Percentiles rank a stretch among this genome's conserved stretches.
phyloP scores from a whole-genome alignment of 2,888 invertebrate genomes.

The Dynastes maya region DNA sequence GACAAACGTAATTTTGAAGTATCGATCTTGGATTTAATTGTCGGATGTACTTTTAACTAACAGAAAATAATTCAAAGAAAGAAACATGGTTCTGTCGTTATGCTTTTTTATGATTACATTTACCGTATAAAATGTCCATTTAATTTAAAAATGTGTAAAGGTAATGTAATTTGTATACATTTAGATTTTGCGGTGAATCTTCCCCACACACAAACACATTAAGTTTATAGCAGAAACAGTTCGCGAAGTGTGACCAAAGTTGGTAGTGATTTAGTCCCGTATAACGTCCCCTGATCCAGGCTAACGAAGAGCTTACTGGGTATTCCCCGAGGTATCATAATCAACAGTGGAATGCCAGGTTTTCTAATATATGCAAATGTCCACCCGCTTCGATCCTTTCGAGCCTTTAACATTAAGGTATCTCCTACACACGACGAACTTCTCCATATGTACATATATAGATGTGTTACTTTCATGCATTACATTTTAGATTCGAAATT shows the following conservation, averaged over 20 bases:
- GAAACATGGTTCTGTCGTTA: too few species aligned
- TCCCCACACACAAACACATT: constrained; percentile 8
- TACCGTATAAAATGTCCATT: too few species aligned
- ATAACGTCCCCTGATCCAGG: constrained; percentile 55
- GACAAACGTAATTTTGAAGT: too few species aligned
- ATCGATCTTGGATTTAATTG: too few species aligned
- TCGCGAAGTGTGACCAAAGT: constrained; percentile 53
- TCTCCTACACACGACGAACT: not conserved
- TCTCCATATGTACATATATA: not conserved
- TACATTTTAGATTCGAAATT: not conserved
- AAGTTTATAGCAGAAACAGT: constrained; percentile 42
- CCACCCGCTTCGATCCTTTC: constrained; percentile 50
- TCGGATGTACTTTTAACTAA: too few species aligned
- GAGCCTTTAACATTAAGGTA: constrained; percentile 1
- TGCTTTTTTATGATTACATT: too few species aligned
- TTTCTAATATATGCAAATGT: constrained; percentile 65
- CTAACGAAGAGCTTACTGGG: constrained; percentile 58
- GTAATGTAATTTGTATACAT: constrained; percentile 19
- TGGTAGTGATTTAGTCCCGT: constrained; percentile 54
- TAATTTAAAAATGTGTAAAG: not conserved
- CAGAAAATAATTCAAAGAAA: too few species aligned
- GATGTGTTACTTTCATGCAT: not conserved
- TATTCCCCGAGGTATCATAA: constrained; percentile 64
- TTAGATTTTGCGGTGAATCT: constrained; percentile 9
- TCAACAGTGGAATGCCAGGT: constrained; percentile 60